Percentiles rank a stretch among this genome's conserved stretches.
Evolutionary conservation across 2,888 invertebrate species (phyloP).

Genomic region (Acheta domesticus): DNA sequence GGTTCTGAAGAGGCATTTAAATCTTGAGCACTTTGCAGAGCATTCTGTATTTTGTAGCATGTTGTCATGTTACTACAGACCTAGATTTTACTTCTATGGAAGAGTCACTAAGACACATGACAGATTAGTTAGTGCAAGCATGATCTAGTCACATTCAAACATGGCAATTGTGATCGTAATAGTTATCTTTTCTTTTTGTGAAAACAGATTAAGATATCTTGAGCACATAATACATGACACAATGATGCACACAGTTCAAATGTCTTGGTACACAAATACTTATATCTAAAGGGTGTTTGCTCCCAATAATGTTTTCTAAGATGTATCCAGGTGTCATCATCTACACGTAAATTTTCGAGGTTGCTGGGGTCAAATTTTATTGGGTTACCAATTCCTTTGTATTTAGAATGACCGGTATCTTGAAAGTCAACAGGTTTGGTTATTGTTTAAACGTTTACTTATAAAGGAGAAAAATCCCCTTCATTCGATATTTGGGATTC

Average conservation of each 20-base stretch:
- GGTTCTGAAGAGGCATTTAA: constrained; percentile 10
- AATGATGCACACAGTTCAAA: constrained; percentile 18
- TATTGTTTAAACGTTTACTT: too few species aligned
- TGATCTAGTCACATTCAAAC: neutral
- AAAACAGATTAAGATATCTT: constrained; percentile 3
- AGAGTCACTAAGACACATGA: constrained; percentile 11
- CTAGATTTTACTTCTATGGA: neutral
- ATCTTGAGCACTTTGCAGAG: neutral
- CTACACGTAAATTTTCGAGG: neutral
- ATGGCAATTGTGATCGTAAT: constrained; percentile 2
- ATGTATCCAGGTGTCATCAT: neutral
- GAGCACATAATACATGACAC: neutral
- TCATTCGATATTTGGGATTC: too few species aligned
- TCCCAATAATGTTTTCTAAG: neutral
- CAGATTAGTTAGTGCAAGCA: constrained; percentile 3
- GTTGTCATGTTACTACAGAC: neutral
- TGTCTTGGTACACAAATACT: constrained; percentile 18
- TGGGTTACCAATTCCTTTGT: neutral
- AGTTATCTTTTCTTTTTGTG: neutral
- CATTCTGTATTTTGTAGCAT: constrained; percentile 1
- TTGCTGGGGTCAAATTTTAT: neutral
- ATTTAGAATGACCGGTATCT: neutral
- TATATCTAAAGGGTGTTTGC: neutral
- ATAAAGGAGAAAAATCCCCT: too few species aligned
- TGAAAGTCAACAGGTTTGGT: too few species aligned